Evolutionary conservation across 2,888 invertebrate species (phyloP).

Genomic region (Coenonympha arcania): DNA sequence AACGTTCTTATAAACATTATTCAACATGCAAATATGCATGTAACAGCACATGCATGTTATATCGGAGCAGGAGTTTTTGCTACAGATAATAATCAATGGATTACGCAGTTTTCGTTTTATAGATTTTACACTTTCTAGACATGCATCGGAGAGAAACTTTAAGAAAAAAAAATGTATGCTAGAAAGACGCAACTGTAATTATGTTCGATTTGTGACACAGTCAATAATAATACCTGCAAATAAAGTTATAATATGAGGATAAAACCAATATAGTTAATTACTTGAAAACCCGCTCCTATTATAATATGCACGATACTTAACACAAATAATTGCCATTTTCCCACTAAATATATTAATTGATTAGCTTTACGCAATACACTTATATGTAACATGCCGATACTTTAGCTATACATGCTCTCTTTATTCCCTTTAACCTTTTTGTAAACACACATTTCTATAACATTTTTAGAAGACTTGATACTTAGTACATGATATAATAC

Average conservation of each 20-base stretch:
- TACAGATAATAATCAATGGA: neutral
- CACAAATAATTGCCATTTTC: neutral
- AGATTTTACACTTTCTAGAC: constrained; percentile 1
- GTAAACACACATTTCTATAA: neutral
- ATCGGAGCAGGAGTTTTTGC: neutral
- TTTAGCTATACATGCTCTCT: neutral
- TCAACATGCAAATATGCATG: constrained; percentile 19
- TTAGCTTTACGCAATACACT: neutral
- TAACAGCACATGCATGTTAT: constrained; percentile 7
- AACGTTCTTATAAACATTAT: constrained; percentile 1
- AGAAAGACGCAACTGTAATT: neutral
- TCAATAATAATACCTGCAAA: neutral
- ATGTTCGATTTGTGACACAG: neutral
- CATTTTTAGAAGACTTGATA: neutral
- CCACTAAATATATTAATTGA: neutral
- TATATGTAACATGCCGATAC: neutral
- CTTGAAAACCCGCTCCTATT: neutral
- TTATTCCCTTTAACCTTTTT: neutral
- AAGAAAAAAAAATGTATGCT: neutral
- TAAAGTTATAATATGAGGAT: neutral
- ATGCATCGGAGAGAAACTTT: constrained; percentile 1
- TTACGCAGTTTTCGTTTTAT: constrained; percentile 1
- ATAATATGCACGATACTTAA: neutral
- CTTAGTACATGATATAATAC: no score
- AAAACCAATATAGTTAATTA: no score